A percentile compares a stretch with the other conserved stretches of the same genome.
Evolutionary conservation across 2,113 vertebrate genomes (phyloP).

Genomic region (Prionailurus viverrinus): DNA sequence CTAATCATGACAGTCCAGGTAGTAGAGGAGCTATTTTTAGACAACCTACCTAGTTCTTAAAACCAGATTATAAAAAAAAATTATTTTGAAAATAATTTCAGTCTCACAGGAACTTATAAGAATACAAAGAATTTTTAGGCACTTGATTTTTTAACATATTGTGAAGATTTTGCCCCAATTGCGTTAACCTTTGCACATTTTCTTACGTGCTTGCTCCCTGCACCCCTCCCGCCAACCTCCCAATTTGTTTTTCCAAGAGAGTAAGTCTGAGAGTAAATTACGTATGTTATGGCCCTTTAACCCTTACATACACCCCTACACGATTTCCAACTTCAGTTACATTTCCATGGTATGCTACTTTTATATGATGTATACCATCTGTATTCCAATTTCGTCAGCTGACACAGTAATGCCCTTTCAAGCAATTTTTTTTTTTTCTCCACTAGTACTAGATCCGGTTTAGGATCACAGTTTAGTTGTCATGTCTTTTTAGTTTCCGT

Average conservation of each 20-base stretch:
- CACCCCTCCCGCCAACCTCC: background rate
- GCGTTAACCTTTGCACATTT: background rate
- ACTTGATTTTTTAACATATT: background rate
- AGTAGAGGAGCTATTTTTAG: background rate
- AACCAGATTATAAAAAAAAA: background rate
- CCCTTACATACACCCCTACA: no score
- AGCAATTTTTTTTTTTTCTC: background rate
- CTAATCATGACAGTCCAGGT: background rate
- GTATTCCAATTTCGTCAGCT: background rate
- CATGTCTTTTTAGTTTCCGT: background rate
- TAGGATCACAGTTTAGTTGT: background rate
- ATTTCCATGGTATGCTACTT: background rate
- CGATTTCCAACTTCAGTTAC: background rate
- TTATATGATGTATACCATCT: background rate
- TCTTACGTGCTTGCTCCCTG: background rate
- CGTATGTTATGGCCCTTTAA: background rate
- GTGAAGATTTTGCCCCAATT: background rate
- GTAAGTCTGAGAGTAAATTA: background rate
- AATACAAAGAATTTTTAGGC: background rate
- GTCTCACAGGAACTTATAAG: background rate
- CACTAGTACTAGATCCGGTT: background rate
- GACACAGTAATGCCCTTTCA: background rate
- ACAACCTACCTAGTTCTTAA: background rate
- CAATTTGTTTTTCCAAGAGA: background rate
- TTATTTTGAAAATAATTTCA: constrained; percentile 16